Evolutionary conservation across 2,797 vertebrate genomes (phyloP).

Genomic region (Galaxias olidus): DNA sequence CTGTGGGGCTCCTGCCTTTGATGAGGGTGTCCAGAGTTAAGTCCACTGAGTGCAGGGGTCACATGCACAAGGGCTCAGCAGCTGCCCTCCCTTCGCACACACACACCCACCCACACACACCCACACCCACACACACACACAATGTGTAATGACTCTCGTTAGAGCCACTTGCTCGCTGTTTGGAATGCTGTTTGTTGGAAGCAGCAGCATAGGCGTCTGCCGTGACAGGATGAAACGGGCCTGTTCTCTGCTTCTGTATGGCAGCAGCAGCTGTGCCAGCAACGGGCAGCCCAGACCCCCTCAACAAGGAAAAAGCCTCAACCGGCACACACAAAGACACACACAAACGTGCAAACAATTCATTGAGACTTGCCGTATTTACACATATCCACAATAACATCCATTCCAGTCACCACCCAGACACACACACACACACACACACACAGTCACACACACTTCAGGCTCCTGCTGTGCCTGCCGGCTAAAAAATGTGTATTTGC

Average conservation of each 20-base stretch:
- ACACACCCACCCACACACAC: slow-evolving; percentile 10
- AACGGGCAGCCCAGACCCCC: slow-evolving; percentile 3
- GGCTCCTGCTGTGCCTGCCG: slow-evolving; percentile 81
- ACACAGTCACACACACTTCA: slow-evolving; percentile 36
- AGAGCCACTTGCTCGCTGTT: slow-evolving; percentile 45
- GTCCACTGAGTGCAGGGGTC: slow-evolving; percentile 54
- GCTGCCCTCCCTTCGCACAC: slow-evolving; percentile 20
- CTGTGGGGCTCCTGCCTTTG: slow-evolving; percentile 56
- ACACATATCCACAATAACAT: not conserved
- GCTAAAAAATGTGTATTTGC: slow-evolving; percentile 92
- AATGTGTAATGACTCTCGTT: slow-evolving; percentile 42
- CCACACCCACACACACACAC: not conserved
- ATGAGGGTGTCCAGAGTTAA: slow-evolving; percentile 50
- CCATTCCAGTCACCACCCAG: not conserved
- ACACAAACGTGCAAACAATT: slow-evolving; percentile 2
- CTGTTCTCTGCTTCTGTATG: slow-evolving; percentile 33
- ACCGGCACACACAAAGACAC: slow-evolving; percentile 4
- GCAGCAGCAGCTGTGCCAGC: slow-evolving; percentile 48
- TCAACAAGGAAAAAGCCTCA: not conserved
- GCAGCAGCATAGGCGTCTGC: slow-evolving; percentile 33
- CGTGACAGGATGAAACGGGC: slow-evolving; percentile 36
- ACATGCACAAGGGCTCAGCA: slow-evolving; percentile 36
- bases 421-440: slow-evolving; percentile 1
- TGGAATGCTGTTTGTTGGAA: slow-evolving; percentile 47
- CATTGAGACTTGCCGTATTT: not conserved